Evolutionary conservation across 2,888 invertebrate genomes (phyloP).

Genomic region (Drosophila ezoana): DNA sequence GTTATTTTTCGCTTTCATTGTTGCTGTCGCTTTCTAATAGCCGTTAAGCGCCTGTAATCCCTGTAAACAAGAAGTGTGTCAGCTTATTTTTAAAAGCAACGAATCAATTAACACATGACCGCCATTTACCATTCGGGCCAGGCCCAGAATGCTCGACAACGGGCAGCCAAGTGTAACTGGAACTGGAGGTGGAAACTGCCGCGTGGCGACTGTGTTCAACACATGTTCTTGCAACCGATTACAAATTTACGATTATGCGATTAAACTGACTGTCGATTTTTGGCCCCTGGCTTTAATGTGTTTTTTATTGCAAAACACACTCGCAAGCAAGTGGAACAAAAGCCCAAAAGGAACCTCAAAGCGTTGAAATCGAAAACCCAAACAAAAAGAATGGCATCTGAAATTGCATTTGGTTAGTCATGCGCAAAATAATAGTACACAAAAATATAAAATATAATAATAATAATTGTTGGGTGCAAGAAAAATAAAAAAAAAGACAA

Average conservation of each 20-base stretch:
- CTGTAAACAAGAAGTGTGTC: slow-evolving; percentile 59
- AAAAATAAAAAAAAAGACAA: slow-evolving; percentile 21
- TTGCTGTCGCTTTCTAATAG: slow-evolving; percentile 56
- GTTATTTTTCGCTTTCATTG: slow-evolving; percentile 35
- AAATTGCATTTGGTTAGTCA: slow-evolving; percentile 81
- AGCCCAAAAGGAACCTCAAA: slow-evolving; percentile 46
- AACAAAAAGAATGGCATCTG: slow-evolving; percentile 73
- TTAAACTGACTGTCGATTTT: slow-evolving; percentile 57
- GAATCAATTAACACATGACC: slow-evolving; percentile 67
- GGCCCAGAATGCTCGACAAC: slow-evolving; percentile 17
- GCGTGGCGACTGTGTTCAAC: slow-evolving; percentile 59
- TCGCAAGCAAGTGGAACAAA: slow-evolving; percentile 60
- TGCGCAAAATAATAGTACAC: slow-evolving; percentile 69
- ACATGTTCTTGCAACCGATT: slow-evolving; percentile 77
- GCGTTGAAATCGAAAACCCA: slow-evolving; percentile 41
- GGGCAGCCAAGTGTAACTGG: slow-evolving; percentile 46
- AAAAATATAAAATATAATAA: slow-evolving; percentile 41
- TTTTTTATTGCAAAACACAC: slow-evolving; percentile 67
- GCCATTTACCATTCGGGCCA: slow-evolving; percentile 32
- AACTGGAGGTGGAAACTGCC: slow-evolving; percentile 14
- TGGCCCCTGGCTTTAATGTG: slow-evolving; percentile 42
- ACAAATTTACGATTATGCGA: slow-evolving; percentile 72
- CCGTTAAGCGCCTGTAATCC: slow-evolving; percentile 33
- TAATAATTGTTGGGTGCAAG: slow-evolving; percentile 56
- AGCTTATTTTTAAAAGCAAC: slow-evolving; percentile 64